These are phyloP conservation scores for Halesus radiatus DNA, from an alignment of 1,140 invertebrate genomes.

Conservation along the genomic window DNA sequence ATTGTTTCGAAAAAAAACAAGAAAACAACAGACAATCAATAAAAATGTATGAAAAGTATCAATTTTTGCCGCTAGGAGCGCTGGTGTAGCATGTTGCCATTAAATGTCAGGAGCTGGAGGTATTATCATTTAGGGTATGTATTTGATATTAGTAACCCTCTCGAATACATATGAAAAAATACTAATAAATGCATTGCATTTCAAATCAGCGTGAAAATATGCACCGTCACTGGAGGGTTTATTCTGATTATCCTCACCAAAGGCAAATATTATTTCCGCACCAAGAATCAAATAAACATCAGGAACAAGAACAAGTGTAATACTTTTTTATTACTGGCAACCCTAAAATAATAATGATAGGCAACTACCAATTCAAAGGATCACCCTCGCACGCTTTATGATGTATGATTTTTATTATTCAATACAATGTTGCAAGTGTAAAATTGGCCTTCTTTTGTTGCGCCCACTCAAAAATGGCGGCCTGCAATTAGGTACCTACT, in stretches of 20 bases:
- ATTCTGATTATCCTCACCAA: neutral
- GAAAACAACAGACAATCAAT: too few relatives aligned
- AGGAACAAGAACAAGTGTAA: neutral
- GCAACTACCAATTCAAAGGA: neutral
- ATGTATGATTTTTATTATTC: constrained; percentile 55
- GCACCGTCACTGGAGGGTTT: neutral
- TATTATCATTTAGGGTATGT: too few relatives aligned
- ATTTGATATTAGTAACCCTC: too few relatives aligned
- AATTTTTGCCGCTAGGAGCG: too few relatives aligned
- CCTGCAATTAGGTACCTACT: neutral
- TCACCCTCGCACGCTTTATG: constrained; percentile 24
- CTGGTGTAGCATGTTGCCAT: too few relatives aligned
- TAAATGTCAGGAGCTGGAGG: too few relatives aligned
- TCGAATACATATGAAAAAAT: too few relatives aligned
- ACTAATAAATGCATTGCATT: too few relatives aligned
- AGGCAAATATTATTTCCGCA: constrained; percentile 2
- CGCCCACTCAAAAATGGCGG: constrained; percentile 38
- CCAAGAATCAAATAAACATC: neutral
- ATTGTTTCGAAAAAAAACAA: too few relatives aligned
- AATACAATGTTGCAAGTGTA: constrained; percentile 54
- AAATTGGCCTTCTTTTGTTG: constrained; percentile 54
- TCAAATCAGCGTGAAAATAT: too few relatives aligned
- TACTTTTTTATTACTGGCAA: neutral
- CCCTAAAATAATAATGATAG: neutral
- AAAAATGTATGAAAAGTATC: too few relatives aligned